These are phyloP conservation scores for Molossus alvarezi DNA, from an alignment of 2,797 vertebrate species.

Conservation along the genomic window DNA sequence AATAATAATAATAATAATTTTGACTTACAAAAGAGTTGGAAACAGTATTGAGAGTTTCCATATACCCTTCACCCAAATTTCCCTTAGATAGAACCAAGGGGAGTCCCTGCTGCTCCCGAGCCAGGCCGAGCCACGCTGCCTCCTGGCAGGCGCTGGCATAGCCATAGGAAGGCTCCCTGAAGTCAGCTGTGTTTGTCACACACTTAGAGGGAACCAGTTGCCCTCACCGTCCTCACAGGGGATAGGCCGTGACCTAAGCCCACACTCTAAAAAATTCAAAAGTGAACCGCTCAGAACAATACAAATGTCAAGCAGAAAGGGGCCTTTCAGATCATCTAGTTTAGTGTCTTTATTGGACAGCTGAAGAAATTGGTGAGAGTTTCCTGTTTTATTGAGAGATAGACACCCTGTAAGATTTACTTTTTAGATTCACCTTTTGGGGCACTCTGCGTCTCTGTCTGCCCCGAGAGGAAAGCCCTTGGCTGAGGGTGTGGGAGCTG, in stretches of 20 bases:
- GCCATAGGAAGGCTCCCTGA: background rate
- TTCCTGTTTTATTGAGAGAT: background rate
- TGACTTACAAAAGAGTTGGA: background rate
- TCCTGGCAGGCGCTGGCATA: background rate
- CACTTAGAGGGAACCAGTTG: background rate
- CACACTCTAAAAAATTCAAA: background rate
- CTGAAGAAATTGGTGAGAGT: background rate
- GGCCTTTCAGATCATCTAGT: background rate
- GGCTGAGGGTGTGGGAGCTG: background rate
- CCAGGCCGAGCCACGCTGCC: background rate
- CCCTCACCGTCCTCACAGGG: background rate
- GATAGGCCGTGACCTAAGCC: background rate
- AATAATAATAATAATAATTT: background rate
- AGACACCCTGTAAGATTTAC: background rate
- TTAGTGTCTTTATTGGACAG: background rate
- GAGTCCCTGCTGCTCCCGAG: background rate
- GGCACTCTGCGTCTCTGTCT: conserved; percentile 24
- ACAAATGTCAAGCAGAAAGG: conserved; percentile 10
- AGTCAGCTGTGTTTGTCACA: background rate
- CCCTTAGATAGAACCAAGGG: background rate
- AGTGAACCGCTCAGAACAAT: background rate
- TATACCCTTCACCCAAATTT: background rate
- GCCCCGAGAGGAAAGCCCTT: background rate
- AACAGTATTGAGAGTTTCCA: background rate
- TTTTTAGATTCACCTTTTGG: background rate